phyloP scores from a whole-genome alignment of 2,113 vertebrate species.

The Otis tarda region DNA sequence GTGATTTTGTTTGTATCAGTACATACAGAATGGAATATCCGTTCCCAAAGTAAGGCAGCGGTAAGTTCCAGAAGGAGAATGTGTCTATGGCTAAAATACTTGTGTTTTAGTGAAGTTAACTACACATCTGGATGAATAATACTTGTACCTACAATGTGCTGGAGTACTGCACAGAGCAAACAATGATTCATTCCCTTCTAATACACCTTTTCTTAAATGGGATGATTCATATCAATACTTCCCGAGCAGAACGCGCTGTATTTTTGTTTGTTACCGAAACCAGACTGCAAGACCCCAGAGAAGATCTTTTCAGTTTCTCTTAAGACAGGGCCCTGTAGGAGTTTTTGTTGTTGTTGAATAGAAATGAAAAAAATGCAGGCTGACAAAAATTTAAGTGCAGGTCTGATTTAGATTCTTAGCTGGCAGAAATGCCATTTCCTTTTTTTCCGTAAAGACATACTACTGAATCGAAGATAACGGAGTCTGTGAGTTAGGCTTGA shows the following conservation, averaged over 20 bases:
- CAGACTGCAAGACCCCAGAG: slow-evolving; percentile 16
- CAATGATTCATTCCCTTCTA: slow-evolving; percentile 48
- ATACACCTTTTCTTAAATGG: slow-evolving; percentile 25
- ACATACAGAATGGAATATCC: background rate
- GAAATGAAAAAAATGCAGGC: background rate
- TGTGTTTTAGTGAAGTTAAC: slow-evolving; percentile 13
- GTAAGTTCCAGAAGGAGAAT: slow-evolving; percentile 8
- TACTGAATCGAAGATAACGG: background rate
- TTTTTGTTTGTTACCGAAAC: slow-evolving; percentile 51
- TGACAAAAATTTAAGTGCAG: background rate
- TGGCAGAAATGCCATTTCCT: background rate
- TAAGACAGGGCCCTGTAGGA: background rate
- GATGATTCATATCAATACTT: slow-evolving; percentile 52
- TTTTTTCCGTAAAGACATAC: background rate
- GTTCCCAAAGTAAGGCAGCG: background rate
- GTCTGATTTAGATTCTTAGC: background rate
- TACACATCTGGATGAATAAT: background rate
- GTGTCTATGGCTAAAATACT: background rate
- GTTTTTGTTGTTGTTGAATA: background rate
- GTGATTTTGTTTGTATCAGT: background rate
- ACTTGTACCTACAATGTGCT: background rate
- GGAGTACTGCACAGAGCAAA: slow-evolving; percentile 13
- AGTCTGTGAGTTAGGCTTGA: background rate
- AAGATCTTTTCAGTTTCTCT: slow-evolving; percentile 25
- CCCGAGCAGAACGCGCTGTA: background rate